Conservation (phyloP, 64 coral and sea anemone genomes). For the Dendronephthya gigantea region DNA sequence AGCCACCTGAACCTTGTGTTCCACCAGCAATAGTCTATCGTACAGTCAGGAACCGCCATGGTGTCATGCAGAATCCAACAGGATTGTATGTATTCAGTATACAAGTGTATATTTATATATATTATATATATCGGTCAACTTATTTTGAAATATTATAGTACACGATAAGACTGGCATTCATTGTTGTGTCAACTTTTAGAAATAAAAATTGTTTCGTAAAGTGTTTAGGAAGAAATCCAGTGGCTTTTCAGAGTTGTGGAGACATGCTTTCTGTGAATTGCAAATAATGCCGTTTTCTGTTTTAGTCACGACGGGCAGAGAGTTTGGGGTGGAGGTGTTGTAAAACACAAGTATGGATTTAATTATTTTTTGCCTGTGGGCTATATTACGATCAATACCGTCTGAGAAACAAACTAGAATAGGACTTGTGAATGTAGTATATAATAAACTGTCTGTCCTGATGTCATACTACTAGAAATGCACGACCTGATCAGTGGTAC, state of each 20-base stretch:
- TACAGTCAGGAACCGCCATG: conserved; percentile 72
- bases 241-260: too few species aligned
- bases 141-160: too few species aligned
- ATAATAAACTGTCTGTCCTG: background rate
- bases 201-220: too few species aligned
- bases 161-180: too few species aligned
- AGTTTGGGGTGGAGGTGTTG: conserved; percentile 93
- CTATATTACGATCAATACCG: too few species aligned
- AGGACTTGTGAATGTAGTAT: background rate
- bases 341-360: conserved; percentile 63
- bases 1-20: conserved; percentile 72
- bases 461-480: background rate
- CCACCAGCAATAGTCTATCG: conserved; percentile 49
- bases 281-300: too few species aligned
- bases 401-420: too few species aligned
- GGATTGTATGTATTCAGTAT: conserved; percentile 80
- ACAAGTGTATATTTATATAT: too few species aligned
- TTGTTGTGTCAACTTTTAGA: background rate
- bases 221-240: background rate
- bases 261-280: too few species aligned
- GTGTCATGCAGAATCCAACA: conserved; percentile 90
- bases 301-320: conserved; percentile 76
- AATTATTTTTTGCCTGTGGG: background rate
- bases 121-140: too few species aligned
- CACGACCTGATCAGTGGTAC: conserved; percentile 68